Evolutionary conservation across 2,113 vertebrate species (phyloP).

Genomic region (Lasiurus borealis): DNA sequence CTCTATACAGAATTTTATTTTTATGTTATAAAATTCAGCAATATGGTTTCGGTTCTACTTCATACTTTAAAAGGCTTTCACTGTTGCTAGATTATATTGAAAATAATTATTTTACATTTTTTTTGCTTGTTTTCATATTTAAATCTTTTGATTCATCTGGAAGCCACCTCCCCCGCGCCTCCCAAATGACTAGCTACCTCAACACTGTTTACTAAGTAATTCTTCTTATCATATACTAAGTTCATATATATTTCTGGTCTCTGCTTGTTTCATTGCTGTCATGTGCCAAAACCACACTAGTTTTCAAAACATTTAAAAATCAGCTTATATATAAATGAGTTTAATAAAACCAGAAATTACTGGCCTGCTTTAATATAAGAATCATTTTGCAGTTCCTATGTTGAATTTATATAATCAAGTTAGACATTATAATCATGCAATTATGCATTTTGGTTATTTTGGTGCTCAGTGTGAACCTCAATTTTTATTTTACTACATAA

Average conservation of each 20-base stretch:
- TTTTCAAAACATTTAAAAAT: slow-evolving; percentile 62
- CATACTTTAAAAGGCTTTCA: slow-evolving; percentile 49
- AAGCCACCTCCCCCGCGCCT: not conserved
- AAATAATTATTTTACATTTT: slow-evolving; percentile 5
- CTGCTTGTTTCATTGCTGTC: slow-evolving; percentile 34
- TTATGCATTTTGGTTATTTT: slow-evolving; percentile 51
- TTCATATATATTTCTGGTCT: not conserved
- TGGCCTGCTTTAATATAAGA: slow-evolving; percentile 43
- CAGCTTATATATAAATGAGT: slow-evolving; percentile 20
- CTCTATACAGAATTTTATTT: slow-evolving; percentile 50
- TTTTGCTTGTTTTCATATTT: slow-evolving; percentile 29
- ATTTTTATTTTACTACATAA: not conserved
- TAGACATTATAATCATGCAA: slow-evolving; percentile 26
- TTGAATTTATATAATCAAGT: slow-evolving; percentile 57
- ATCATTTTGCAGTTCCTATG: slow-evolving; percentile 38
- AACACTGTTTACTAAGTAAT: slow-evolving; percentile 45
- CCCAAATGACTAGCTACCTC: not conserved
- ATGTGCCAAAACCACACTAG: slow-evolving; percentile 11
- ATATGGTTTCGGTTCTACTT: slow-evolving; percentile 45
- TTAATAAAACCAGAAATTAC: slow-evolving; percentile 54
- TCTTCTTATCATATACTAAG: slow-evolving; percentile 6
- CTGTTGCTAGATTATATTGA: slow-evolving; percentile 1
- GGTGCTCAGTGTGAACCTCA: slow-evolving; percentile 31
- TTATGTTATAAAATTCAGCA: slow-evolving; percentile 54
- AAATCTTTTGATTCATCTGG: slow-evolving; percentile 43